Evolutionary conservation across 2,888 invertebrate genomes (phyloP).

Genomic region (Ophion slaviceki): DNA sequence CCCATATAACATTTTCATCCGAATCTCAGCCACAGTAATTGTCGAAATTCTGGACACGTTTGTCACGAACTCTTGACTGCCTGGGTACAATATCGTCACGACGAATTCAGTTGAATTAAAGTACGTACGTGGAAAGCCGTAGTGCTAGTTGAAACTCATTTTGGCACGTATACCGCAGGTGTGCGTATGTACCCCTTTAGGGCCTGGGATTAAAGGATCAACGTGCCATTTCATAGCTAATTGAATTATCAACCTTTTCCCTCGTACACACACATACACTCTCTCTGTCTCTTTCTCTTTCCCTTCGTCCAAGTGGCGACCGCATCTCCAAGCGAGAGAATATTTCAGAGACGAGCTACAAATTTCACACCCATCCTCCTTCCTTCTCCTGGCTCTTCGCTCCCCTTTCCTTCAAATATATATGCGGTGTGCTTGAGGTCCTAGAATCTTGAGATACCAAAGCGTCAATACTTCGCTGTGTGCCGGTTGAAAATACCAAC

Average conservation of each 20-base stretch:
- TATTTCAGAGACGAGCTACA: slow-evolving; percentile 21
- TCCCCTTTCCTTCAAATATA: not conserved
- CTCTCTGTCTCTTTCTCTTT: not conserved
- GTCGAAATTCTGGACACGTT: not conserved
- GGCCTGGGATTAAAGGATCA: slow-evolving; percentile 54
- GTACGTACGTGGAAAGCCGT: slow-evolving; percentile 22
- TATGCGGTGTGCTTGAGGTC: slow-evolving; percentile 21
- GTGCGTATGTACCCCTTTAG: slow-evolving; percentile 34
- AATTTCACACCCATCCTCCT: slow-evolving; percentile 17
- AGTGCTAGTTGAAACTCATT: slow-evolving; percentile 22
- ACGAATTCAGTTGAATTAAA: slow-evolving; percentile 27
- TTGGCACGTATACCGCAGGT: slow-evolving; percentile 45
- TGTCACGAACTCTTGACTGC: slow-evolving; percentile 14
- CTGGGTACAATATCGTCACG: slow-evolving; percentile 8
- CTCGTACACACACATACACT: not conserved
- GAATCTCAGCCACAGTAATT: not conserved
- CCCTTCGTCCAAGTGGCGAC: not conserved
- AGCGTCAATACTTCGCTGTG: slow-evolving; percentile 41
- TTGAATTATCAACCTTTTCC: slow-evolving; percentile 57
- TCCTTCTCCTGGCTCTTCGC: slow-evolving; percentile 21
- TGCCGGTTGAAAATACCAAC: slow-evolving; percentile 44
- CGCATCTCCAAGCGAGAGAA: not conserved
- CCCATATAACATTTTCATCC: not conserved
- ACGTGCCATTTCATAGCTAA: slow-evolving; percentile 58
- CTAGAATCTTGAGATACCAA: slow-evolving; percentile 56